These are phyloP conservation scores for Vanessa cardui DNA, from an alignment of 2,888 invertebrate genomes.

Conservation along the genomic window DNA sequence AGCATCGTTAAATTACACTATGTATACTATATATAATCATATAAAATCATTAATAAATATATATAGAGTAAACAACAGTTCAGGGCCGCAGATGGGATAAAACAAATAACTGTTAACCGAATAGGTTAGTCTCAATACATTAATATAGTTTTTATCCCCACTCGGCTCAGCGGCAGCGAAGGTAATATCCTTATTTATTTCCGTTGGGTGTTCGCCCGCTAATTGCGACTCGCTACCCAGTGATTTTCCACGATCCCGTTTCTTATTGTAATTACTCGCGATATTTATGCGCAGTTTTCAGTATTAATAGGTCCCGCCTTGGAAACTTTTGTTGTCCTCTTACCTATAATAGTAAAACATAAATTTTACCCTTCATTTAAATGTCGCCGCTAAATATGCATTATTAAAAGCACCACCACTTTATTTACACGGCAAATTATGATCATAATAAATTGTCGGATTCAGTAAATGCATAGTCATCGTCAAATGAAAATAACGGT, in stretches of 20 bases:
- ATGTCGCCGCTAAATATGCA: slow-evolving; percentile 32
- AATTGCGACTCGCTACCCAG: slow-evolving; percentile 74
- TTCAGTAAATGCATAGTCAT: slow-evolving; percentile 49
- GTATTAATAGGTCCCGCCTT: slow-evolving; percentile 42
- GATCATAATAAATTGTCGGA: slow-evolving; percentile 45
- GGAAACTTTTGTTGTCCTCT: slow-evolving; percentile 40
- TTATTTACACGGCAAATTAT: slow-evolving; percentile 41
- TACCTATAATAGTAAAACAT: slow-evolving; percentile 36
- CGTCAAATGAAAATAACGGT: slow-evolving; percentile 55
- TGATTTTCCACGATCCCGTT: slow-evolving; percentile 74
- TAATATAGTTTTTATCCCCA: slow-evolving; percentile 68
- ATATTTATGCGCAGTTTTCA: slow-evolving; percentile 49
- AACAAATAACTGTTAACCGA: slow-evolving; percentile 35
- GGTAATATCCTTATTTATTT: slow-evolving; percentile 79
- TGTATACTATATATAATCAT: background rate
- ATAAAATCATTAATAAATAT: background rate
- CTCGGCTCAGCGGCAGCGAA: slow-evolving; percentile 56
- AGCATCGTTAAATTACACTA: too few species aligned
- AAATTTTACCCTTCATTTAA: slow-evolving; percentile 34
- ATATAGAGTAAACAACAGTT: background rate
- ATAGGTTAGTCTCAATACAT: slow-evolving; percentile 49
- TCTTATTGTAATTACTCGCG: slow-evolving; percentile 49
- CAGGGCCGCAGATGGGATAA: slow-evolving; percentile 22
- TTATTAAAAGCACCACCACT: slow-evolving; percentile 37
- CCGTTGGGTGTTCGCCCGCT: slow-evolving; percentile 77